Base-by-base conservation (phyloP, 2,888 invertebrate species). In the Chironomus riparius region DNA sequence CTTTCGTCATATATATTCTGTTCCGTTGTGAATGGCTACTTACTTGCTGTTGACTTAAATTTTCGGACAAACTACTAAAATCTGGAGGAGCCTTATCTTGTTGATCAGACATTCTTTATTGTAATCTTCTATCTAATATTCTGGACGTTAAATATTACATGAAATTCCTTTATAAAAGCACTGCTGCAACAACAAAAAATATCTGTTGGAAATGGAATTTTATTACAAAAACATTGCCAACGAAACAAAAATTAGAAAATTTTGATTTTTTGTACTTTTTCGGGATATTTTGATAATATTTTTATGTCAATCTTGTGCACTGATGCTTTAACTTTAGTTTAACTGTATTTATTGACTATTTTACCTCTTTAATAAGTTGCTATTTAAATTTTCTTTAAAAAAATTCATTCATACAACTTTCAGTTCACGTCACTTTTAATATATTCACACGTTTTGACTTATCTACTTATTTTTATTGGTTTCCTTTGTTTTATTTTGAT, bases 41-140 rank as follows among this genome's bases (percentile, higher is more conserved):
- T 77, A 79, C 79, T 76, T 79, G 79, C 75, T 79, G 79, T 68
- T 78, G 78, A 76, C 72, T 78, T 50, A 79, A 77, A 65, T 77
- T 78, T 22, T 79, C 78, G 15, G 78, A 78, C n/a, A 79, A 70
- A 70, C 77, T 77, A 3, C 76, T 68, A 7, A 79, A 77, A 74
- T 78, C 76, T 3, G 77, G 76, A 47, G 76, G 56, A 13, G 65
- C 62, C n/a, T 68, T 77, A 3, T 76, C 76, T 38, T 38, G 38
- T 10, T 38, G 38, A 47, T 77, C 77, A 47, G 76, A 68, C 74
- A 74, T 74, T 18, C 4, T 68, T 38, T 38, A 38, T 38, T 4
- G 1, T 10, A 38, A 38, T 38, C 38, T 38, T 56, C 13, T 61
- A 18, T 15, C 61, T 72, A 28, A 38, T 62, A 62, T 38, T 72